Percentiles rank a stretch among this genome's conserved stretches.
phyloP scores from a whole-genome alignment of 2,797 vertebrate genomes.

The Moxostoma hubbsi region DNA sequence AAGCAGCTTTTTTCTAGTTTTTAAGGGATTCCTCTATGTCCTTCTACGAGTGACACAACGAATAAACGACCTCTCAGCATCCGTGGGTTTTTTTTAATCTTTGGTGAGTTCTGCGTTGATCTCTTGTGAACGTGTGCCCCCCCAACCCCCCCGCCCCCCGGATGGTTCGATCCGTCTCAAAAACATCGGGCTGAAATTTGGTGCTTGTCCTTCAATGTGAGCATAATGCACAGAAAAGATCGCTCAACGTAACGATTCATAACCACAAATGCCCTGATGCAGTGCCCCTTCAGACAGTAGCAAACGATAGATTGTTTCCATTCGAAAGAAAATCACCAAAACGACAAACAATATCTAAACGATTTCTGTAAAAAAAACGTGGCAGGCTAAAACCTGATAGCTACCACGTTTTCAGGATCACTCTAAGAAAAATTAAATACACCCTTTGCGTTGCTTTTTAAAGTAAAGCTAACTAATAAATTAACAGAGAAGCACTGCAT shows the following conservation, averaged over 20 bases:
- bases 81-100: constrained; percentile 77
- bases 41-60: constrained; percentile 54
- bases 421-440: constrained; percentile 75
- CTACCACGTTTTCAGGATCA: constrained; percentile 66
- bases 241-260: not conserved
- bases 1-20: constrained; percentile 86
- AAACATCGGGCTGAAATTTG: constrained; percentile 75
- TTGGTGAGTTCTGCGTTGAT: constrained; percentile 73
- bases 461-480: constrained; percentile 81
- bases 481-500: constrained; percentile 64
- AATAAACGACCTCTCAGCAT: constrained; percentile 75
- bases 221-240: constrained; percentile 47
- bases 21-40: constrained; percentile 85
- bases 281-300: constrained; percentile 70
- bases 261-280: constrained; percentile 61
- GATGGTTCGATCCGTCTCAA: constrained; percentile 62
- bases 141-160: not conserved
- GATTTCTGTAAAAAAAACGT: constrained; percentile 64
- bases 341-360: constrained; percentile 52
- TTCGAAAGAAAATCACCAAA: constrained; percentile 47
- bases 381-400: constrained; percentile 67
- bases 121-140: constrained; percentile 68
- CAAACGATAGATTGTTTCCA: constrained; percentile 69
- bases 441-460: constrained; percentile 75
- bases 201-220: constrained; percentile 74